Conservation (phyloP, 1,140 invertebrate species). For the Homalodisca vitripennis region DNA sequence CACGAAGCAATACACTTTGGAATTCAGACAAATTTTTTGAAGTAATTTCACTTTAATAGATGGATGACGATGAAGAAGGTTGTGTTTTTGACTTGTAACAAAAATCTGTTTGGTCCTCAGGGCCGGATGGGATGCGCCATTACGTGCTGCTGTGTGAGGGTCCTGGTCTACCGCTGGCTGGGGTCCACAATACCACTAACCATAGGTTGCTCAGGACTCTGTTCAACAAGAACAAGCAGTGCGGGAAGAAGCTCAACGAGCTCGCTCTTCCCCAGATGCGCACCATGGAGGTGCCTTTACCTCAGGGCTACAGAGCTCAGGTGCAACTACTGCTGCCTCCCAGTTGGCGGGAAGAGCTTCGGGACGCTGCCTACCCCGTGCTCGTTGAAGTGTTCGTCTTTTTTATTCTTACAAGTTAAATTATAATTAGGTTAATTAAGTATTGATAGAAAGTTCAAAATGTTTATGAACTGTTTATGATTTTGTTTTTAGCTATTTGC, state of each 20-base stretch:
- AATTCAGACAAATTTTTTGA: no score
- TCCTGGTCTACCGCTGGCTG: slow-evolving; percentile 73
- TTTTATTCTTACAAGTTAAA: no score
- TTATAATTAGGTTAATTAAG: no score
- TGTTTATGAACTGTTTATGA: no score
- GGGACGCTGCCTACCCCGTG: slow-evolving; percentile 81
- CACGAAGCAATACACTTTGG: no score
- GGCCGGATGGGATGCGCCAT: slow-evolving; percentile 48
- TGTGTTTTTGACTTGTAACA: no score
- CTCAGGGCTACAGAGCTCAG: slow-evolving; percentile 73
- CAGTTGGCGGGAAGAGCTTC: slow-evolving; percentile 77
- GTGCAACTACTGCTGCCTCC: slow-evolving; percentile 78
- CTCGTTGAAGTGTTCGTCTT: slow-evolving; percentile 77
- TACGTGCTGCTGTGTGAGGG: slow-evolving; percentile 79
- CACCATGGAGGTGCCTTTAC: slow-evolving; percentile 71
- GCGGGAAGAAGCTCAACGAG: slow-evolving; percentile 59
- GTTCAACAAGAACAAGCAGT: slow-evolving; percentile 70
- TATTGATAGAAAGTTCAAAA: no score
- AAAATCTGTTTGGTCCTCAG: slow-evolving; percentile 8
- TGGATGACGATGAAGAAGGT: no score
- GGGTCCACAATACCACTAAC: slow-evolving; percentile 66
- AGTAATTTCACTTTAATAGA: no score
- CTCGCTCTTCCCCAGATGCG: slow-evolving; percentile 70
- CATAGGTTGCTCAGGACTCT: slow-evolving; percentile 69
- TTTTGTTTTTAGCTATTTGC: no score